Evolutionary conservation across 2,888 invertebrate genomes (phyloP).

Genomic region (Pandemis corylana): DNA sequence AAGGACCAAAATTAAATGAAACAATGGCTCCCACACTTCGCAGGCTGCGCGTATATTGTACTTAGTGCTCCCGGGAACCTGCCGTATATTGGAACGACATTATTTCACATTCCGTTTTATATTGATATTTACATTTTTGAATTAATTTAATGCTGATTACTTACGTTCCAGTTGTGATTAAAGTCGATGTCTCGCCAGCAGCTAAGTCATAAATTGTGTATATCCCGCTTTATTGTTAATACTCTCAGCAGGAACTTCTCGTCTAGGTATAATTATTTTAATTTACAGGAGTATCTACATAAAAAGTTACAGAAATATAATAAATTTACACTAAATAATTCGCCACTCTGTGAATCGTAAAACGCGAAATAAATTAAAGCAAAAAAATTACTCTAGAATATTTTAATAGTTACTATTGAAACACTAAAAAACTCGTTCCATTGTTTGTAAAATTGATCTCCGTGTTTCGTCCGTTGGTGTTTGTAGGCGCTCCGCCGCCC

Average conservation of each 20-base stretch:
- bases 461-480: slow-evolving; percentile 49
- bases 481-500: slow-evolving; percentile 49
- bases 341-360: slow-evolving; percentile 12
- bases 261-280: background rate
- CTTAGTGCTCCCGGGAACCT: slow-evolving; percentile 17
- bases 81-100: slow-evolving; percentile 35
- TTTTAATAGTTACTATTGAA: slow-evolving; percentile 40
- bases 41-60: background rate
- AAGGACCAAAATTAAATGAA: slow-evolving; percentile 10
- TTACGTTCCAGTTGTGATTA: slow-evolving; percentile 24
- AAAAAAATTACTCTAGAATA: slow-evolving; percentile 38
- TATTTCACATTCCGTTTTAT: slow-evolving; percentile 33
- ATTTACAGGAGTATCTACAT: background rate
- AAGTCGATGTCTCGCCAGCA: slow-evolving; percentile 24
- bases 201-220: background rate
- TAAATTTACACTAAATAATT: background rate
- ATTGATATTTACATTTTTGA: slow-evolving; percentile 39
- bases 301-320: background rate
- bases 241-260: background rate
- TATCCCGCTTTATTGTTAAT: slow-evolving; percentile 6
- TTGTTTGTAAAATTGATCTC: slow-evolving; percentile 59
- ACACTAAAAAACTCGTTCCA: slow-evolving; percentile 45
- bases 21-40: background rate
- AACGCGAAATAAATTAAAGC: slow-evolving; percentile 3
- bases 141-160: slow-evolving; percentile 40